Percentiles rank a stretch among this genome's conserved stretches.
Conservation (phyloP, 2,797 vertebrate species). For the Leptoclinus maculatus region DNA sequence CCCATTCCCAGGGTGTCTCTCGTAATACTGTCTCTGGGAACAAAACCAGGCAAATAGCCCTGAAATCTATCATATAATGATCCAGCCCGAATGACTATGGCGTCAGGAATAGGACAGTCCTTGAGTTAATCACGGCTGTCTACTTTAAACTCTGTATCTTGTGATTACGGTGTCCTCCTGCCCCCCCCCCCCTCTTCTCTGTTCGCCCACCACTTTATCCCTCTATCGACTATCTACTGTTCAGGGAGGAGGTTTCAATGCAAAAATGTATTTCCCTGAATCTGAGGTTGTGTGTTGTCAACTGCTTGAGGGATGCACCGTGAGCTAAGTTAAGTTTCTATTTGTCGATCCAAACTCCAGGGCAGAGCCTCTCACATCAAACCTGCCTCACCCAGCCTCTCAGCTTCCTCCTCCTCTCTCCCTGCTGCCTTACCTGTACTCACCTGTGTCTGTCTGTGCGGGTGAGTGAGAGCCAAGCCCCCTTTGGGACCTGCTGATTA, state of each 20-base stretch:
- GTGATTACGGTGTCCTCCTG: conserved; percentile 57
- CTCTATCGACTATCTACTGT: not conserved
- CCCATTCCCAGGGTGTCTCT: conserved; percentile 90
- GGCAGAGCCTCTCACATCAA: not conserved
- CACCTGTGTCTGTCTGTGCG: conserved; percentile 73
- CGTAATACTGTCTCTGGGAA: conserved; percentile 82
- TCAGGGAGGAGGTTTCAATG: conserved; percentile 13
- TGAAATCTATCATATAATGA: conserved; percentile 97
- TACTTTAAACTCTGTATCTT: conserved; percentile 70
- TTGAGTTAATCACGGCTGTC: conserved; percentile 72
- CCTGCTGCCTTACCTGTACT: conserved; percentile 69
- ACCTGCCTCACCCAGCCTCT: not conserved
- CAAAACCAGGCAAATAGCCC: conserved; percentile 85
- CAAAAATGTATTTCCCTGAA: not conserved
- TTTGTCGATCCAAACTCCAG: conserved; percentile 22
- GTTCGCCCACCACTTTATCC: conserved; percentile 17
- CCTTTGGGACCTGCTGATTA: conserved; percentile 82
- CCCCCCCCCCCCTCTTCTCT: conserved; percentile 18
- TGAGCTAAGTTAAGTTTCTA: conserved; percentile 7
- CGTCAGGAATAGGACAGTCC: conserved; percentile 73
- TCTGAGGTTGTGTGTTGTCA: not conserved
- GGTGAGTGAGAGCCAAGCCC: conserved; percentile 72
- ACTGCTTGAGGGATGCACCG: not conserved
- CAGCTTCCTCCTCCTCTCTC: conserved; percentile 23
- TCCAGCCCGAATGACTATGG: conserved; percentile 78